Percentiles rank a stretch among this genome's conserved stretches.
Evolutionary conservation across 2,113 vertebrate species (phyloP).

Genomic region (Anseranas semipalmata): DNA sequence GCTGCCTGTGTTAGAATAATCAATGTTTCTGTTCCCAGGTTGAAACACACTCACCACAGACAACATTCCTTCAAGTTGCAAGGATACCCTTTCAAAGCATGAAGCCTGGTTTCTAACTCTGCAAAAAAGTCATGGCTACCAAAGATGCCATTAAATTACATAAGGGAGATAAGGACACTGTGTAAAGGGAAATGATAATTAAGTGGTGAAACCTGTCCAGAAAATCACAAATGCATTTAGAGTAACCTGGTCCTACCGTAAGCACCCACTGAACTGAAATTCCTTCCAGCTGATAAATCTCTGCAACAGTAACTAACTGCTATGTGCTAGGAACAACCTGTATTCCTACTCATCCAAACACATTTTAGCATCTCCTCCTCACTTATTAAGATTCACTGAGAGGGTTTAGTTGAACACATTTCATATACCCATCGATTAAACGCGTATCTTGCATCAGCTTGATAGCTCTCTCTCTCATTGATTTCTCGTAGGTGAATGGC

Average conservation of each 20-base stretch:
- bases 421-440: slow-evolving; percentile 85
- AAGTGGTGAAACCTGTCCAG: background rate
- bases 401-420: background rate
- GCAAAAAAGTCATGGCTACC: background rate
- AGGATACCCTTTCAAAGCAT: background rate
- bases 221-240: background rate
- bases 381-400: background rate
- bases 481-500: slow-evolving; percentile 41
- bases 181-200: background rate
- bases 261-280: background rate
- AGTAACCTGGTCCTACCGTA: background rate
- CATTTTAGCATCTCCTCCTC: background rate
- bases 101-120: background rate
- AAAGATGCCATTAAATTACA: background rate
- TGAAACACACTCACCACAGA: background rate
- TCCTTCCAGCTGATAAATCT: background rate
- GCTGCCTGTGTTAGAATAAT: background rate
- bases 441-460: slow-evolving; percentile 79
- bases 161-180: background rate
- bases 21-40: background rate
- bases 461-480: slow-evolving; percentile 29
- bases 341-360: background rate
- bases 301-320: background rate
- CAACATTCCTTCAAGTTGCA: background rate
- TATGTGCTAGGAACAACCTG: background rate